Evolutionary conservation across 2,797 vertebrate genomes (phyloP), one percentile per base, ranked within the genome.

Genomic region (Propithecus perrieri): DNA sequence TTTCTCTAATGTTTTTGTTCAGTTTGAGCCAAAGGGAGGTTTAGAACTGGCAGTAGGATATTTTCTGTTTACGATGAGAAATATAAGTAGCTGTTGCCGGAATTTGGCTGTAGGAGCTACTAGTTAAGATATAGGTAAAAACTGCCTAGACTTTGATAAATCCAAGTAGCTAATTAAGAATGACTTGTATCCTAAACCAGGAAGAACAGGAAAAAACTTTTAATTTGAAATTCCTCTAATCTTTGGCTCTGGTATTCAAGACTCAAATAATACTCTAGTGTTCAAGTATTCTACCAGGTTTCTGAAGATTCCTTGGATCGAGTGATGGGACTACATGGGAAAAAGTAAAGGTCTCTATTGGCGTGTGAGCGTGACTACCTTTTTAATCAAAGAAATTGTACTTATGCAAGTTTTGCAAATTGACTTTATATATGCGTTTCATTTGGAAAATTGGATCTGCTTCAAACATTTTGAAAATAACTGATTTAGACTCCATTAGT

Each of bases 1-100:
- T 86, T 91, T 76, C 57, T 96, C 26, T 91, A 75, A 43, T 61
- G 61, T 38, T 89, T 93, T 89, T n/a, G 50, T 80, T 81, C 26
- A 71, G 1, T 65, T 48, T 95, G 57, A 87, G 50, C 50, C 94
- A 76, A 89, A 86, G 89, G 65, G 87, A 93, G 93, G 15, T 79
- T 94, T 67, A 71, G 75, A 93, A 2, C 35, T 87, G 76, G 53
- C 9, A 69, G 71, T 28, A 35, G 35, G 35, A 35, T 90, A 30
- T 65, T 83, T 96, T 95, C 46, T 91, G 1, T 63, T 94, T 86
- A 93, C 3, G 61, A 10, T 57, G 10, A 93, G 2, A 84, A 91
- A 7, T 50, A 90, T 0, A 67, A 30, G 84, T 50, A 85, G 11
- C 14, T 78, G 7, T 57, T 95, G 24, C 5, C 69, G 91, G 65